Base-by-base conservation (phyloP, 2,113 vertebrate genomes). In the Haemorhous mexicanus region DNA sequence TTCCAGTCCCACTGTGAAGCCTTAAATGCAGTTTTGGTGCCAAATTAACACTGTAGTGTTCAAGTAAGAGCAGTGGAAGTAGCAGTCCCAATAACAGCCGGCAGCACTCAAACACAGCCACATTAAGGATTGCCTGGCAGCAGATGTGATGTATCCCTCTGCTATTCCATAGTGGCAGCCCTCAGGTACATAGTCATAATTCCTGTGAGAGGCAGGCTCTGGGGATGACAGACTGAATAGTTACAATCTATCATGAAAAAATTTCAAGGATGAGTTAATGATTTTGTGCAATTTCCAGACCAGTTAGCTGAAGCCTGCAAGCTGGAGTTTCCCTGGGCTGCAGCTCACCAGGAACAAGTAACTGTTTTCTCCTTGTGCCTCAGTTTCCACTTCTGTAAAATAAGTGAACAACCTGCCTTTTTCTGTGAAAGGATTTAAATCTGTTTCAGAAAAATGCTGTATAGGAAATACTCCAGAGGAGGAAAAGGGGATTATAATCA, bases 221-320 rank as follows among this genome's bases (percentile, higher is more conserved):
- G 79, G 43, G 81, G 81, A 85, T 79, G 95, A 93, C 87, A 93
- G 91, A 88, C 84, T 56, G 84, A 87, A 89, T 91, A 87, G 91
- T 91, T 52, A 77, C 74, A 86, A 84, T 81, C 64, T 86, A 90
- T 95, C 83, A 92, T 26, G 26, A 90, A 82, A 92, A 84, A 84
- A 58, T 85, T 84, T 91, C 91, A 95, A 95, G 94, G 84, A 84
- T 84, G 66, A 68, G 78, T 94, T 94, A 95, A 95, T 93, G 93
- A 87, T 94, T 95, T 76, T 43, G 59, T 85, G 62, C 58, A 27
- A 75, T 93, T 90, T 91, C 82, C 91, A 93, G 67, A 64, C 50
- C 70, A 86, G 79, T 89, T 91, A 85, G 62, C 37, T 64, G 61
- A 44, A 91, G 75, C 64, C 47, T 73, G 69, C 93, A 58, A 81